A percentile compares a stretch with the other conserved stretches of the same genome.
Evolutionary conservation across 2,888 invertebrate genomes (phyloP).

Genomic region (Conomelus anceps): DNA sequence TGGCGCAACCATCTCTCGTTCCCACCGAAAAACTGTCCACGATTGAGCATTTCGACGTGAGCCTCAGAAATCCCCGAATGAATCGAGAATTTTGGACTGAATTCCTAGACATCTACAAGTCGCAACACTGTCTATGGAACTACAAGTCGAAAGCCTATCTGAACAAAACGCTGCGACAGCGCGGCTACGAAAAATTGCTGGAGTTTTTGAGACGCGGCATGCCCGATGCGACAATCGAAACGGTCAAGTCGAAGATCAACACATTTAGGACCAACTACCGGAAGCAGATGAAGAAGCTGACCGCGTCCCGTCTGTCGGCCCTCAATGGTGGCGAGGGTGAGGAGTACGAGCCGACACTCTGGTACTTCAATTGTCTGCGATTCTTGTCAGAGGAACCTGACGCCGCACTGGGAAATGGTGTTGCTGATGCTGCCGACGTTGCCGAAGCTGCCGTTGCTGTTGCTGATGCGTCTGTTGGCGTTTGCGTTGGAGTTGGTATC

Average conservation of each 20-base stretch:
- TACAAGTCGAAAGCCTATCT: not conserved
- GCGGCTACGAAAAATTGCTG: not conserved
- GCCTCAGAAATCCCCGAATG: not conserved
- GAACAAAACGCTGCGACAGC: not conserved
- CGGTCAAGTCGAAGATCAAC: not conserved
- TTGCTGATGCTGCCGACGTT: not conserved
- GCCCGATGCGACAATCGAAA: not conserved
- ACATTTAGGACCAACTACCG: slow-evolving; percentile 2
- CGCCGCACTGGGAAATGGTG: not conserved
- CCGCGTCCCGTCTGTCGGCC: not conserved
- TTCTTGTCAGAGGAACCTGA: not conserved
- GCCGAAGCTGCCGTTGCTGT: not conserved
- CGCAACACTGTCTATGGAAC: not conserved
- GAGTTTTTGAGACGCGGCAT: not conserved
- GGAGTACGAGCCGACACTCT: not conserved
- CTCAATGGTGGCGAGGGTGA: not conserved
- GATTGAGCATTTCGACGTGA: not conserved
- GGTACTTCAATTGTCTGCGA: not conserved
- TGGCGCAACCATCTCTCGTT: not conserved
- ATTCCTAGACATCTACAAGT: not conserved
- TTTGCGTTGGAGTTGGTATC: too few relatives aligned
- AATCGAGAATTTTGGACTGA: not conserved
- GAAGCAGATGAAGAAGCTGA: not conserved
- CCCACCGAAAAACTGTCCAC: not conserved
- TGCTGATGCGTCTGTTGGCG: too few relatives aligned